Percentiles rank a stretch among this genome's conserved stretches.
Conservation (phyloP, 2,113 vertebrate genomes). For the Takifugu flavidus region DNA sequence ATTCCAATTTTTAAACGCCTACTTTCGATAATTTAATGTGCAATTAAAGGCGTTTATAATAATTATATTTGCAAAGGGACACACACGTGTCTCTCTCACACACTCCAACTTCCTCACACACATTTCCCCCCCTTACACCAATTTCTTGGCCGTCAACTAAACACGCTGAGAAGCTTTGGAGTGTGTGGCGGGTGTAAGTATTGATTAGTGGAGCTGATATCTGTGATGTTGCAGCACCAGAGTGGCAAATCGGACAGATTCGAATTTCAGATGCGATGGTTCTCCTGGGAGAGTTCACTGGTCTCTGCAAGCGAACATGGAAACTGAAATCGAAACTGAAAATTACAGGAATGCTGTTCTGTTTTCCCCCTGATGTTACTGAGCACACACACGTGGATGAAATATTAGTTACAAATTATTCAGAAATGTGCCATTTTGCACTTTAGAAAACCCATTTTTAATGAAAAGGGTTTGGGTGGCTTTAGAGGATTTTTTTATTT, state of each 20-base stretch:
- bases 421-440: not conserved
- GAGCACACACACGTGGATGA: no score
- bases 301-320: not conserved
- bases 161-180: not conserved
- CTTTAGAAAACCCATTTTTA: not conserved
- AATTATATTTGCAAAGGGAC: constrained; percentile 2
- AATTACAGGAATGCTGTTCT: not conserved
- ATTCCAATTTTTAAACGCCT: no score
- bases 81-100: constrained; percentile 8
- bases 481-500: constrained; percentile 3
- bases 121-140: not conserved
- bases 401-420: not conserved
- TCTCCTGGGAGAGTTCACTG: not conserved
- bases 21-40: no score
- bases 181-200: constrained; percentile 3
- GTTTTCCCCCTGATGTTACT: not conserved
- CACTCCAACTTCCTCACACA: constrained; percentile 4
- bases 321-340: not conserved
- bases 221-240: not conserved
- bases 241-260: constrained; percentile 4
- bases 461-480: not conserved
- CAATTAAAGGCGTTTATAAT: no score
- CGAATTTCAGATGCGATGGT: no score
- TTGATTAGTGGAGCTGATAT: not conserved
- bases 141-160: constrained; percentile 7